Conservation (phyloP, 2,888 invertebrate genomes). For the Toxonevra muliebris region DNA sequence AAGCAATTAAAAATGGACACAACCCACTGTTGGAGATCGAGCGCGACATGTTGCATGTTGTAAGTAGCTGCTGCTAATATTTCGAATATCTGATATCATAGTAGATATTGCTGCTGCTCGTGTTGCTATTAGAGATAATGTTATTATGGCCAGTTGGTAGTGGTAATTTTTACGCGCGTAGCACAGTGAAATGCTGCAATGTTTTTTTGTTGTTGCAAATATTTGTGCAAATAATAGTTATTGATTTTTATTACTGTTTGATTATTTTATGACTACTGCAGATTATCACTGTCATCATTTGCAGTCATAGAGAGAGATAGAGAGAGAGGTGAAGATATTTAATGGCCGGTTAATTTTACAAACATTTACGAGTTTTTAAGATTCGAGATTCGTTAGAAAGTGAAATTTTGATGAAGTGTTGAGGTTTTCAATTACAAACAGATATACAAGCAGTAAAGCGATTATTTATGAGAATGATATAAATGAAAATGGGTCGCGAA, state of each 20-base stretch:
- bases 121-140: not conserved
- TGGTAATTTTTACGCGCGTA: not conserved
- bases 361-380: too few relatives aligned
- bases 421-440: not conserved
- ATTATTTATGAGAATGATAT: not conserved
- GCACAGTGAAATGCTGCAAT: not conserved
- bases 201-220: too few relatives aligned
- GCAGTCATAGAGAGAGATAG: too few relatives aligned
- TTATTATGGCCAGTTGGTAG: not conserved
- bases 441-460: not conserved
- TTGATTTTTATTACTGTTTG: constrained; percentile 25
- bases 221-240: constrained; percentile 25
- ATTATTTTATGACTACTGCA: constrained; percentile 22
- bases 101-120: not conserved
- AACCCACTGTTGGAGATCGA: not conserved
- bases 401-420: constrained; percentile 4
- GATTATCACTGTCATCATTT: constrained; percentile 11
- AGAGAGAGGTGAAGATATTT: too few relatives aligned
- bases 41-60: not conserved
- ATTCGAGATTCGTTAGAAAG: not conserved
- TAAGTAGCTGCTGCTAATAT: not conserved
- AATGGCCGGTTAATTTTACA: too few relatives aligned
- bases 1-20: constrained; percentile 1
- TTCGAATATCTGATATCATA: too few relatives aligned
- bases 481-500: not conserved